These are phyloP conservation scores for Atethmia centrago DNA, from an alignment of 2,888 invertebrate species.

Conservation along the genomic window DNA sequence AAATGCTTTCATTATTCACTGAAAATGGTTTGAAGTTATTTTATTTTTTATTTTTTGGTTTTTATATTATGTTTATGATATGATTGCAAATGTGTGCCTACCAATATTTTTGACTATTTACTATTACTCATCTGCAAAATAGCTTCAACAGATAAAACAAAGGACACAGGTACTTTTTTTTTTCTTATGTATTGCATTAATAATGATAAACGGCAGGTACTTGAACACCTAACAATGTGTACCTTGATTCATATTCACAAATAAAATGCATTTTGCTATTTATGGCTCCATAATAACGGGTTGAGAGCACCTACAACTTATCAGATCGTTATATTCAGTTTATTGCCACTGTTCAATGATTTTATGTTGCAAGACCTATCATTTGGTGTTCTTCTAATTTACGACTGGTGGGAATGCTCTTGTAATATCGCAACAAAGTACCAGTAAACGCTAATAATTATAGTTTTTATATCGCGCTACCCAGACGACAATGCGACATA, in stretches of 20 bases:
- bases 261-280: constrained; percentile 68
- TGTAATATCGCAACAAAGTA: constrained; percentile 23
- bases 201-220: constrained; percentile 27
- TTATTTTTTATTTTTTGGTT: background rate
- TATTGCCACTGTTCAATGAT: constrained; percentile 66
- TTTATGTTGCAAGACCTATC: constrained; percentile 61
- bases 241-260: constrained; percentile 62
- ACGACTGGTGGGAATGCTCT: constrained; percentile 29
- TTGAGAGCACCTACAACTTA: constrained; percentile 67
- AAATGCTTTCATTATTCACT: background rate
- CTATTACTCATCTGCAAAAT: background rate
- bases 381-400: constrained; percentile 60
- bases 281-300: constrained; percentile 72
- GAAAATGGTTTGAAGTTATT: background rate
- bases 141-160: background rate
- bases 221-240: constrained; percentile 50
- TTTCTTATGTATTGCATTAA: constrained; percentile 20
- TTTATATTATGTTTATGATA: background rate
- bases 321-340: constrained; percentile 72
- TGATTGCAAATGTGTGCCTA: background rate
- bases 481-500: constrained; percentile 42
- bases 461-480: constrained; percentile 20
- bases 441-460: constrained; percentile 11
- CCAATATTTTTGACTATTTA: background rate
- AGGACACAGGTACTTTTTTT: background rate